phyloP scores from a whole-genome alignment of 2,888 invertebrate species.

The Eudasyphora cyanicolor region DNA sequence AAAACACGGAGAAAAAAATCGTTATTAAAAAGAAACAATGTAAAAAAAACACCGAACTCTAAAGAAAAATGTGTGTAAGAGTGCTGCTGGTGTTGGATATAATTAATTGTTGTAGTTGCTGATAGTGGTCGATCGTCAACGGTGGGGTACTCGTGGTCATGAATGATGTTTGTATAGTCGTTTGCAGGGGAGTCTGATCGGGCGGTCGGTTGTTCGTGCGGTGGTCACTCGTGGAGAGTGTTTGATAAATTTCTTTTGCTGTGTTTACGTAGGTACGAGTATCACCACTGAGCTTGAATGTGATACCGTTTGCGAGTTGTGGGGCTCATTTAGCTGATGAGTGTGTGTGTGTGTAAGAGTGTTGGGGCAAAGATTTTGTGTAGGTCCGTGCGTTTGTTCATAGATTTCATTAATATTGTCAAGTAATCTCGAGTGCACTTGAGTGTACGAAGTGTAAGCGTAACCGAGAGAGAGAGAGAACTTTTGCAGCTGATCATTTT shows the following conservation, averaged over 20 bases:
- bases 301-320: too few species aligned
- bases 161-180: not conserved
- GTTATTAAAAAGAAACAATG: slow-evolving; percentile 18
- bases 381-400: not conserved
- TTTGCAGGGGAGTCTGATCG: too few species aligned
- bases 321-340: too few species aligned
- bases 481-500: slow-evolving; percentile 53
- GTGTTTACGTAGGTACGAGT: not conserved
- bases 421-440: not conserved
- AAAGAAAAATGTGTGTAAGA: not conserved
- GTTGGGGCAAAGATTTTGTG: not conserved
- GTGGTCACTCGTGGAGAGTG: not conserved
- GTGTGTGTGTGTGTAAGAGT: not conserved
- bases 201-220: not conserved
- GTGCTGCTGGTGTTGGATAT: slow-evolving; percentile 11
- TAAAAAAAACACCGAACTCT: not conserved
- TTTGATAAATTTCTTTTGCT: not conserved
- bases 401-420: not conserved
- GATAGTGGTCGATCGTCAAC: not conserved
- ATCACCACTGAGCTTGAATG: too few species aligned
- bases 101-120: slow-evolving; percentile 22
- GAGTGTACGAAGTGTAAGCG: slow-evolving; percentile 36
- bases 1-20: slow-evolving; percentile 17
- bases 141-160: not conserved
- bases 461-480: too few species aligned